Base-by-base conservation (phyloP, 2,797 vertebrate genomes). In the Sebastes hopkinsi region DNA sequence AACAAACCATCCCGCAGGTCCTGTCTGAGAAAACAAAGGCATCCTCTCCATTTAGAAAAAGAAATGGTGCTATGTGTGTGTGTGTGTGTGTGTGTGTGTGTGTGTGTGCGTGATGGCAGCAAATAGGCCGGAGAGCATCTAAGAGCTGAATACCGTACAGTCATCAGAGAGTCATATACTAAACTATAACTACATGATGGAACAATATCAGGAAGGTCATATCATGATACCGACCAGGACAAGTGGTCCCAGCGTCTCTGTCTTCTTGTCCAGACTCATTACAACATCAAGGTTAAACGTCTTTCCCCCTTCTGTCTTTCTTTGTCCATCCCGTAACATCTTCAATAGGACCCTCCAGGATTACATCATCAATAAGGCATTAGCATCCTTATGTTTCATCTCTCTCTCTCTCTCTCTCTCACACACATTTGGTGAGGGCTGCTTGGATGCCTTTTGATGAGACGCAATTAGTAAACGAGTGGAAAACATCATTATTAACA, bases 361-460 rank as follows among this genome's bases (percentile, higher is more conserved):
- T 94, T 92, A 89, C 92, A 91, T 70, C 92, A 95, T 93, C 93
- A 94, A 90, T 90, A 93, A 94, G 90, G 89, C 87, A 89, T 89
- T 90, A 91, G 76, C 86, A 86, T 92, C 83, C 82, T 81, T 92
- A 89, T 87, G 84, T 87, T 87, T 92, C 88, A 79, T 87, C 81
- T 80, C 69, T 23, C 29, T 36, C 54, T 5, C 25, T 27, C 61
- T 8, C 55, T 54, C 29, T 36, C 34, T 36, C 34, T 5, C 34
- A 56, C 56, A 27, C 89, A 71, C 55, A 77, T 90, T 91, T 94
- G 92, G 95, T 88, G 83, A 87, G 56, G 62, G 55, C 54, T 38
- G 52, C 34, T 72, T 65, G 22, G 56, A 78, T 59, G 55, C 70
- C 71, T 69, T 72, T 72, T 32, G 16, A 30, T 76, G 61, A 70